phyloP scores from a whole-genome alignment of 2,113 vertebrate genomes.

The Camarhynchus parvulus region DNA sequence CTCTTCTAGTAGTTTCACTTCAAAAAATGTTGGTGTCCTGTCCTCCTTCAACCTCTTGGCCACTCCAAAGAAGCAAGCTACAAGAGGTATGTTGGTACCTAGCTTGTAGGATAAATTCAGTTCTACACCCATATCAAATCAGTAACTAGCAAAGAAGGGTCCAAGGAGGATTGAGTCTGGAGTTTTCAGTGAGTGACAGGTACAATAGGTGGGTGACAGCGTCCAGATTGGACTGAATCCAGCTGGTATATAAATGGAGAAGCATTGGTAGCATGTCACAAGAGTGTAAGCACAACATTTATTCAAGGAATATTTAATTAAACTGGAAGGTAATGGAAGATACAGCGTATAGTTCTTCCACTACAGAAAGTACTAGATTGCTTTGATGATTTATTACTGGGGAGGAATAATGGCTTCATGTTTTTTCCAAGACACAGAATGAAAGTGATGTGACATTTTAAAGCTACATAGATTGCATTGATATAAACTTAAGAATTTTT shows the following conservation, averaged over 20 bases:
- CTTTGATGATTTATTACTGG: slow-evolving; percentile 1
- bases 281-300: slow-evolving; percentile 70
- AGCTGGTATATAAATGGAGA: slow-evolving; percentile 42
- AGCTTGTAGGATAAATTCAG: slow-evolving; percentile 2
- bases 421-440: slow-evolving; percentile 11
- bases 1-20: not conserved
- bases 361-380: slow-evolving; percentile 43
- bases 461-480: not conserved
- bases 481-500: not conserved
- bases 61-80: not conserved
- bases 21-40: not conserved
- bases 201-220: not conserved
- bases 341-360: slow-evolving; percentile 32
- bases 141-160: slow-evolving; percentile 30
- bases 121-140: slow-evolving; percentile 20
- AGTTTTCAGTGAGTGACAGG: slow-evolving; percentile 18
- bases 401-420: slow-evolving; percentile 4
- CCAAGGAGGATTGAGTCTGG: not conserved
- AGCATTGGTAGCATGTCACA: slow-evolving; percentile 49
- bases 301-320: slow-evolving; percentile 74
- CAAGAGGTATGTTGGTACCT: not conserved
- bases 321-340: slow-evolving; percentile 69
- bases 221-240: slow-evolving; percentile 35
- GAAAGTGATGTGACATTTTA: not conserved
- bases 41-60: not conserved